These are phyloP conservation scores for Clitarchus hookeri DNA, from an alignment of 2,888 invertebrate genomes.

Conservation along the genomic window DNA sequence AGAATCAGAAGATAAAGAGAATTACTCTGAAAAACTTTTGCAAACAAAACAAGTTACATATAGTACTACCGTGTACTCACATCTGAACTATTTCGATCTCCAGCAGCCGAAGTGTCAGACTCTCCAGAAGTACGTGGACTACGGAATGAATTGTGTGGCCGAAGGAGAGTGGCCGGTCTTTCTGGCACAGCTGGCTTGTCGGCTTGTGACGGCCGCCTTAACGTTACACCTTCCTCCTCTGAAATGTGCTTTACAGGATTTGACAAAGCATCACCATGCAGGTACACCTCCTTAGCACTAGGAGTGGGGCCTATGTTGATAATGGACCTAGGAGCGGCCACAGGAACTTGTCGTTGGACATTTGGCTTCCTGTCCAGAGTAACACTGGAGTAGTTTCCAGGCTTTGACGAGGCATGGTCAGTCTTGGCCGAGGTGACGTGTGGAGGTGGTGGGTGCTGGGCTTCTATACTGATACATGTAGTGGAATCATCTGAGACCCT, in stretches of 20 bases:
- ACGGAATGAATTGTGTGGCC: constrained; percentile 52
- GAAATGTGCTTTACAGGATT: constrained; percentile 37
- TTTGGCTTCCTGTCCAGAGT: constrained; percentile 48
- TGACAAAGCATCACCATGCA: constrained; percentile 38
- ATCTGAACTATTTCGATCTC: constrained; percentile 30
- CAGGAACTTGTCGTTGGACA: constrained; percentile 56
- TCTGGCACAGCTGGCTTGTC: constrained; percentile 82
- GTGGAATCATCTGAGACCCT: background rate
- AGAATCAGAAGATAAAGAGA: background rate
- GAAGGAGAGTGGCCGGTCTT: constrained; percentile 71
- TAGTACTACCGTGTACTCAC: constrained; percentile 28
- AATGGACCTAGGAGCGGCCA: constrained; percentile 60
- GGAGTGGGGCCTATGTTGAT: constrained; percentile 16
- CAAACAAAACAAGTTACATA: background rate
- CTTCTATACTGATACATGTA: background rate
- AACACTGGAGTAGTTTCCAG: constrained; percentile 28
- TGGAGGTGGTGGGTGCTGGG: background rate
- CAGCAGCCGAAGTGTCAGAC: constrained; percentile 24
- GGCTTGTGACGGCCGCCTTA: constrained; percentile 49
- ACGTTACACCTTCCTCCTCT: constrained; percentile 60
- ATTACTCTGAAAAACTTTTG: background rate
- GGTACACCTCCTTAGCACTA: constrained; percentile 33
- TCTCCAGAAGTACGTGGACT: constrained; percentile 32
- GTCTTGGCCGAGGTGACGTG: constrained; percentile 8
- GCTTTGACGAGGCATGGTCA: background rate